Evolutionary conservation across 2,797 vertebrate species (phyloP), one percentile per base, ranked within the genome.

Genomic region (Arnoldichthys spilopterus): DNA sequence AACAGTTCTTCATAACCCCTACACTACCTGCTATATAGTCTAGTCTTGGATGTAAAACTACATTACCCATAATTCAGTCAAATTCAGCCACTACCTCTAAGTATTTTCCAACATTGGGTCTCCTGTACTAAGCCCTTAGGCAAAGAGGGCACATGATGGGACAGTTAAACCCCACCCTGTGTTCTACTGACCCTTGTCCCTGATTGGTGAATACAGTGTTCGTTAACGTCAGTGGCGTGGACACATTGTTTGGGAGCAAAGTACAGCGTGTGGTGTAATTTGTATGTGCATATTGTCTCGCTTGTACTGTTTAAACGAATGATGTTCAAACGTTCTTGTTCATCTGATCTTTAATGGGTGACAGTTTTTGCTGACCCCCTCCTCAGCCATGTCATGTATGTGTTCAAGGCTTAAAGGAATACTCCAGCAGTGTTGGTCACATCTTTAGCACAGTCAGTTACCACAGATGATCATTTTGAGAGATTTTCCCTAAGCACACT

Each of bases 71-170:
- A 58, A 51, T 54, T 71, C 26, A 43, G 62, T 30, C 22, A 12
- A 12, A 61, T 71, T 49, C 40, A 70, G 61, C 43, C 67, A 45
- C 61, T 82, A 84, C 78, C 74, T 82, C 68, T 82, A 82, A 85
- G 81, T 78, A 75, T 85, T 84, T 67, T 69, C 80, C 49, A 45
- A 30, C 24, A 8, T 18, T 69, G 47, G 66, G 45, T 69, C 37
- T 67, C 64, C 26, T 32, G 37, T n/a, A 32, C 11, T 2, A 30
- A 76, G 54, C 18, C 63, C 59, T 54, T 54, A 45, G 20, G 26
- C 26, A n/a, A 47, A 51, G 16, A 69, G 66, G 43, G 16, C 13
- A 9, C 43, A 11, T 30, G n/a, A n/a, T n/a, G 8, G 32, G 61
- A 8, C 54, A 2, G 59, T 34, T 20, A 8, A 34, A 37, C 18